Conservation (phyloP, 1,140 invertebrate genomes). For the Yoshiicerus persimilis region DNA sequence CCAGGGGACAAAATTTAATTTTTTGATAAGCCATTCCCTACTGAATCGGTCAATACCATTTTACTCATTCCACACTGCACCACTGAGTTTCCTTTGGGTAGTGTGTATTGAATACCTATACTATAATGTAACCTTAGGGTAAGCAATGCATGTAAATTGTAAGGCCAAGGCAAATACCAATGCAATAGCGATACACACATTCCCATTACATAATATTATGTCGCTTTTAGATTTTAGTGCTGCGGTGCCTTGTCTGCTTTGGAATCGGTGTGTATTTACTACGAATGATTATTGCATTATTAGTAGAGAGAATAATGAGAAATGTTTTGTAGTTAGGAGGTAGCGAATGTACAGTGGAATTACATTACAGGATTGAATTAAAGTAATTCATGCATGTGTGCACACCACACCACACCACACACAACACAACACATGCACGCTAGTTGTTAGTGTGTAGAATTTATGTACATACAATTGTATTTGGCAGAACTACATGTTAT, state of each 20-base stretch:
- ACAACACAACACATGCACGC: too few species aligned
- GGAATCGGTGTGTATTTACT: not conserved
- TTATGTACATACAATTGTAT: not conserved
- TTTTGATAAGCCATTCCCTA: slow-evolving; percentile 29
- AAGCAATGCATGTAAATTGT: too few species aligned
- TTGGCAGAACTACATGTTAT: not conserved
- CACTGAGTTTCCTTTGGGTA: not conserved
- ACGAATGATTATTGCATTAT: not conserved
- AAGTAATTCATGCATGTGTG: not conserved
- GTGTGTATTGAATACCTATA: not conserved
- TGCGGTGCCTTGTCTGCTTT: not conserved
- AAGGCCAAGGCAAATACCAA: not conserved
- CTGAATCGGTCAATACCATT: slow-evolving; percentile 3
- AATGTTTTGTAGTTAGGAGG: not conserved
- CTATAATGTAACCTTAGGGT: not conserved
- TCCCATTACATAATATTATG: too few species aligned
- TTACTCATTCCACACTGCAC: not conserved
- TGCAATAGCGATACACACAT: not conserved
- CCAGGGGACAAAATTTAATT: slow-evolving; percentile 32
- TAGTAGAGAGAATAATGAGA: not conserved
- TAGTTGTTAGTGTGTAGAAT: too few species aligned
- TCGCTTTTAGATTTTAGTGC: not conserved
- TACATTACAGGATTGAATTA: not conserved
- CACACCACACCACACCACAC: too few species aligned
- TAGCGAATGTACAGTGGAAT: not conserved